phyloP scores from a whole-genome alignment of 2,797 vertebrate species.

The Lepus oiostolus region DNA sequence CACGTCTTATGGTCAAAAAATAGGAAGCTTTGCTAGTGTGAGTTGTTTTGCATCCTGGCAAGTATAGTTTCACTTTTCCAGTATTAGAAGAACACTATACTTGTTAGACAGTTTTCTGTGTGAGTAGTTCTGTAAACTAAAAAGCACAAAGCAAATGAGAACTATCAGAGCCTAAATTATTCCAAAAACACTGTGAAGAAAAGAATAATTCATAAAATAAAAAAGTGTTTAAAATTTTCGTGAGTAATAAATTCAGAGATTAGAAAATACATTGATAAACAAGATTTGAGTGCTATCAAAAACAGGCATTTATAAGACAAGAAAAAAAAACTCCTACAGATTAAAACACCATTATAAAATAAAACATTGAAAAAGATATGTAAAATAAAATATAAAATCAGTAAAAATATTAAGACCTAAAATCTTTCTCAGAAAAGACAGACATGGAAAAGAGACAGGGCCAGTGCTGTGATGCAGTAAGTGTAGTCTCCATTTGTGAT shows the following conservation, averaged over 20 bases:
- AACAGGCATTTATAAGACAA: slow-evolving; percentile 20
- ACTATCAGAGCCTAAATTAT: neutral
- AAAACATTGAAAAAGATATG: too few species aligned
- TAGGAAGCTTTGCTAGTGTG: neutral
- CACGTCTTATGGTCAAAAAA: neutral
- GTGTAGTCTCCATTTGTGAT: too few species aligned
- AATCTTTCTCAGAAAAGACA: slow-evolving; percentile 41
- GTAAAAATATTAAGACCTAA: neutral
- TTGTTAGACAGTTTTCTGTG: neutral
- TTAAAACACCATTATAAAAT: neutral
- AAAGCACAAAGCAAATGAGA: neutral
- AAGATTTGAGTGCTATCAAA: neutral
- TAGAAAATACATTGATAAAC: slow-evolving; percentile 37
- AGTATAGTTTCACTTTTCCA: neutral
- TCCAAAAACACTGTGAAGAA: neutral
- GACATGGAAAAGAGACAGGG: neutral
- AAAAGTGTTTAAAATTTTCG: slow-evolving; percentile 23
- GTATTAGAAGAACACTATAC: neutral
- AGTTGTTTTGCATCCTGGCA: neutral
- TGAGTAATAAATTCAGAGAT: slow-evolving; percentile 35
- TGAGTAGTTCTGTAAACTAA: neutral
- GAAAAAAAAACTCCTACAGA: slow-evolving; percentile 3
- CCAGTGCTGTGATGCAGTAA: too few species aligned
- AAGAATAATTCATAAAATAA: neutral
- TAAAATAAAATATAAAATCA: neutral